These are phyloP conservation scores for Ferrisia virgata DNA, from an alignment of 2,888 invertebrate species.

Conservation along the genomic window DNA sequence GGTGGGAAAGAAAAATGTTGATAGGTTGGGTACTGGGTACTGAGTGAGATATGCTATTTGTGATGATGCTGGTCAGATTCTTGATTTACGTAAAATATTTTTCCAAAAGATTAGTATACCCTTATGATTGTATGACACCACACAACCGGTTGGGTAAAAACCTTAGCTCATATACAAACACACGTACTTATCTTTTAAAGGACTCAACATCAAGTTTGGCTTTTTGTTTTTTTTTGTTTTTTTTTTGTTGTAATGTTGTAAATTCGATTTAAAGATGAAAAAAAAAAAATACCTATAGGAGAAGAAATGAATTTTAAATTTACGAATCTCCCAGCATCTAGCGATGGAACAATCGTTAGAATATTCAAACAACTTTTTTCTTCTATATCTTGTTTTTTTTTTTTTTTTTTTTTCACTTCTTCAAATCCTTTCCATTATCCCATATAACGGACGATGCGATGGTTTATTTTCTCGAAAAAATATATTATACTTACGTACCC, in stretches of 20 bases:
- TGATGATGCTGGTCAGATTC: background rate
- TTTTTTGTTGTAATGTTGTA: background rate
- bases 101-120: background rate
- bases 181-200: background rate
- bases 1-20: no score
- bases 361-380: constrained; percentile 26
- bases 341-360: constrained; percentile 10
- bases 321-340: background rate
- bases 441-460: constrained; percentile 16
- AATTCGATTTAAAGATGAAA: constrained; percentile 1
- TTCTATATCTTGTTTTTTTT: background rate
- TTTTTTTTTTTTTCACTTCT: background rate
- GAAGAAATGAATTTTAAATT: constrained; percentile 14
- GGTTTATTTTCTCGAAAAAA: background rate
- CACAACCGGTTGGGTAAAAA: constrained; percentile 16
- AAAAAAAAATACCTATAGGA: no score
- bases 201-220: background rate
- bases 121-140: background rate
- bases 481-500: background rate
- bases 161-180: background rate
- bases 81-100: background rate
- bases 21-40: background rate
- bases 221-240: background rate
- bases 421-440: constrained; percentile 20
- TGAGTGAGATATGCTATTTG: no score